These are phyloP conservation scores for Aurelia sp. DNA, from an alignment of 30 jellyfish, hydroid and myxozoan species.

Conservation along the genomic window DNA sequence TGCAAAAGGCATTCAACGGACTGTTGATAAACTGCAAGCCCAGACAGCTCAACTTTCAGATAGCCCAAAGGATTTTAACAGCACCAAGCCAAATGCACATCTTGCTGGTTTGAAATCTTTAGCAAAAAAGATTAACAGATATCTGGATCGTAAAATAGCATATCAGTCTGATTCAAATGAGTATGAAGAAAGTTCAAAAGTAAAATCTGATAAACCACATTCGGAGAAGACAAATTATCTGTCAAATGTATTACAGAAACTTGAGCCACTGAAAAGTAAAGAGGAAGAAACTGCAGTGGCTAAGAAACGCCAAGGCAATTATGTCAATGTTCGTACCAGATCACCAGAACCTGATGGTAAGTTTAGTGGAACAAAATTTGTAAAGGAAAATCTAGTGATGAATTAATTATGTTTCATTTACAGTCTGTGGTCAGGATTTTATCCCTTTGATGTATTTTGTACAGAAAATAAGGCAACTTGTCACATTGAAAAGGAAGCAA, in stretches of 20 bases:
- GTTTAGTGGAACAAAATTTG: not conserved
- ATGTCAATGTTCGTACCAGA: conserved; percentile 39
- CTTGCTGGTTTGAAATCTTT: not conserved
- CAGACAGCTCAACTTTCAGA: not conserved
- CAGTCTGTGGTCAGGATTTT: too few relatives aligned
- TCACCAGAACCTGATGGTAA: conserved; percentile 50
- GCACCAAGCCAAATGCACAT: not conserved
- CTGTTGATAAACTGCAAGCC: not conserved
- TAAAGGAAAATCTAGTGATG: too few relatives aligned
- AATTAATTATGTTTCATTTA: too few relatives aligned
- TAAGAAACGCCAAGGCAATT: conserved; percentile 18
- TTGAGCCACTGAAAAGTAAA: not conserved
- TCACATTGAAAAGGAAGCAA: too few relatives aligned
- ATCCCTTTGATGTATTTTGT: too few relatives aligned
- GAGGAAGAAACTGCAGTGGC: conserved; percentile 5
- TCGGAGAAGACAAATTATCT: not conserved
- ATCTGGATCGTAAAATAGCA: not conserved
- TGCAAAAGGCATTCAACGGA: conserved; percentile 18
- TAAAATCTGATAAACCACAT: not conserved
- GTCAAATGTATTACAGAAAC: not conserved
- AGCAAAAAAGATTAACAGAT: not conserved
- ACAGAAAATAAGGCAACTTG: too few relatives aligned
- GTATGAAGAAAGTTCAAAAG: not conserved
- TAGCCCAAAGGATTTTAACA: not conserved
- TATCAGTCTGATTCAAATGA: too few relatives aligned